Conservation (phyloP, 2,888 invertebrate species). For the Acanthosepion pharaonis region DNA sequence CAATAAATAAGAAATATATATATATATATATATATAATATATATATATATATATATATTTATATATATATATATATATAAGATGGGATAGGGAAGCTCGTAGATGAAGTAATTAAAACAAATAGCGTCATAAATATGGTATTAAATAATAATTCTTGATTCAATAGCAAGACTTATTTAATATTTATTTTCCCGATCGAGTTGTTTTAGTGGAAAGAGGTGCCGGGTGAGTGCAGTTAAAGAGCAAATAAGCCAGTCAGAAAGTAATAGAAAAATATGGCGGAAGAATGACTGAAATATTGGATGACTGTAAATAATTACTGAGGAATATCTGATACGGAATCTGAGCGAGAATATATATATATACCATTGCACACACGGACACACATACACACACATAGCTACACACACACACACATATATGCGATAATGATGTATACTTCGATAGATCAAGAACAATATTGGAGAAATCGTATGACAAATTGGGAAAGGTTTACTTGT, state of each 20-base stretch:
- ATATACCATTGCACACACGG: too few relatives aligned
- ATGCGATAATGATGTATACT: too few relatives aligned
- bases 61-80: background rate
- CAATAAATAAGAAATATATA: background rate
- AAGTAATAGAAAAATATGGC: background rate
- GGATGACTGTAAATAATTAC: background rate
- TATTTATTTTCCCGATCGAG: background rate
- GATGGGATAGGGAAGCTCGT: background rate
- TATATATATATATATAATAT: background rate
- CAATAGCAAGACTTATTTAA: background rate
- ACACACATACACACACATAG: too few relatives aligned
- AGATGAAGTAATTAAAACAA: background rate
- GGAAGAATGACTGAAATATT: background rate
- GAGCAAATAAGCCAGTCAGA: background rate
- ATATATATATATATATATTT: background rate
- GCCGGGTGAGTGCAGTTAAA: background rate
- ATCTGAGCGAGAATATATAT: too few relatives aligned
- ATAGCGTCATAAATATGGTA: background rate
- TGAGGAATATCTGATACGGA: background rate
- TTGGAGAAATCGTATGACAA: too few relatives aligned
- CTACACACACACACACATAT: too few relatives aligned
- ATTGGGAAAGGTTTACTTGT: too few relatives aligned
- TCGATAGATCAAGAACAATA: too few relatives aligned
- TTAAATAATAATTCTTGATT: conserved; percentile 33
- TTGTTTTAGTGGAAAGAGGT: background rate